These are phyloP conservation scores for Catagonus wagneri DNA, from an alignment of 2,113 vertebrate species.

Conservation along the genomic window DNA sequence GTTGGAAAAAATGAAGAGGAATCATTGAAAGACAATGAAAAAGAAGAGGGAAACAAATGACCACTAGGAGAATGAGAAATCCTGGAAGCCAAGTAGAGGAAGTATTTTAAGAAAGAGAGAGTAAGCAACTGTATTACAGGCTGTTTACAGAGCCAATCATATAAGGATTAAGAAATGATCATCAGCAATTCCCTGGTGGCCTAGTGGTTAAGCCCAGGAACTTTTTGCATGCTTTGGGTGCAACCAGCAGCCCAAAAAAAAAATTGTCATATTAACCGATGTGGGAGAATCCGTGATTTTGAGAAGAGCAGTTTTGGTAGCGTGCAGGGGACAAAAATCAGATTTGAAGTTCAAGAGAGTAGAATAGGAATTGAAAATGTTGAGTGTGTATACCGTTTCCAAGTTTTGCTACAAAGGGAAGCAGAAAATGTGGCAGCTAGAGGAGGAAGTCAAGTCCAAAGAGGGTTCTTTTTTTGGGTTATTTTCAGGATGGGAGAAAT, in stretches of 20 bases:
- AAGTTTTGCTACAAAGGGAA: conserved; percentile 50
- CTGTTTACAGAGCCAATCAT: not conserved
- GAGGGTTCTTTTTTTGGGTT: not conserved
- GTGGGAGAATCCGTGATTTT: not conserved
- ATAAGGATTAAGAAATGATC: not conserved
- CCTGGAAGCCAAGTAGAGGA: not conserved
- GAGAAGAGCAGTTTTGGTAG: not conserved
- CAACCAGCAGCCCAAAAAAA: too few species aligned
- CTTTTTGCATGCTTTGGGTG: too few species aligned
- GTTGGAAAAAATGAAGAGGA: not conserved
- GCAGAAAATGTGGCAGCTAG: not conserved
- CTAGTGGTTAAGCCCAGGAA: too few species aligned
- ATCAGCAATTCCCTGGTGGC: not conserved
- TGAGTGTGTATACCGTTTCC: not conserved
- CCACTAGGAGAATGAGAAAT: not conserved
- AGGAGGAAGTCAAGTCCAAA: not conserved
- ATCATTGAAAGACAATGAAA: not conserved
- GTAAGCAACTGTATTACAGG: not conserved
- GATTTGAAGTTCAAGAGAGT: not conserved
- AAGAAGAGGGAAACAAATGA: conserved; percentile 7
- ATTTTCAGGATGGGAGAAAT: conserved; percentile 10
- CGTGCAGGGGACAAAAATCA: not conserved
- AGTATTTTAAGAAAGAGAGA: not conserved
- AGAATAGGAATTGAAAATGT: not conserved
- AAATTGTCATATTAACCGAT: not conserved